These are phyloP conservation scores for Echeneis naucrates DNA, from an alignment of 2,797 vertebrate genomes.

Conservation along the genomic window DNA sequence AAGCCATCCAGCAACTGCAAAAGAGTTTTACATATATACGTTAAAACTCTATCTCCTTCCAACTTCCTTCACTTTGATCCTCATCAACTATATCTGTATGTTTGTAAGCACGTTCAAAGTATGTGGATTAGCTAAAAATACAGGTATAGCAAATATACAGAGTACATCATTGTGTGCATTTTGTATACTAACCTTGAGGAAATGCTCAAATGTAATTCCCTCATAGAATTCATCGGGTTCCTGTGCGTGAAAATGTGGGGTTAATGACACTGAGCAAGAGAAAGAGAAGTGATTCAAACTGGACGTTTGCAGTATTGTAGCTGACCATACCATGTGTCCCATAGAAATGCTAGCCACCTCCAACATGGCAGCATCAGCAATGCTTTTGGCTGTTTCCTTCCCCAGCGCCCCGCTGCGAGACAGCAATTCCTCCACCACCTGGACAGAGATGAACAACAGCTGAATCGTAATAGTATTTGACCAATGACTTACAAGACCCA, in stretches of 20 bases:
- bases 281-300: neutral
- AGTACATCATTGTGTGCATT: neutral
- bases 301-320: neutral
- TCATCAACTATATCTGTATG: neutral
- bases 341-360: conserved; percentile 94
- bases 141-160: neutral
- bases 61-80: neutral
- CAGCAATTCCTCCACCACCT: conserved; percentile 96
- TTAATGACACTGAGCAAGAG: neutral
- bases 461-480: neutral
- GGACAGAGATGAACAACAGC: conserved; percentile 8
- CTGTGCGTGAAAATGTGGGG: conserved; percentile 72
- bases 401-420: conserved; percentile 90
- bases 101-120: neutral
- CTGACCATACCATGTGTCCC: conserved; percentile 90
- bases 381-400: conserved; percentile 90
- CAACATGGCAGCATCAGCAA: conserved; percentile 97
- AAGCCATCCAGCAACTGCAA: conserved; percentile 93
- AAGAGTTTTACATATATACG: conserved; percentile 17
- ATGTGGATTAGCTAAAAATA: neutral
- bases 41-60: neutral
- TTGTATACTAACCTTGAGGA: conserved; percentile 89
- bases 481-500: neutral
- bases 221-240: conserved; percentile 94
- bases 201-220: conserved; percentile 97